Evolutionary conservation across 1,140 invertebrate species (phyloP).

Genomic region (Cherax quadricarinatus): DNA sequence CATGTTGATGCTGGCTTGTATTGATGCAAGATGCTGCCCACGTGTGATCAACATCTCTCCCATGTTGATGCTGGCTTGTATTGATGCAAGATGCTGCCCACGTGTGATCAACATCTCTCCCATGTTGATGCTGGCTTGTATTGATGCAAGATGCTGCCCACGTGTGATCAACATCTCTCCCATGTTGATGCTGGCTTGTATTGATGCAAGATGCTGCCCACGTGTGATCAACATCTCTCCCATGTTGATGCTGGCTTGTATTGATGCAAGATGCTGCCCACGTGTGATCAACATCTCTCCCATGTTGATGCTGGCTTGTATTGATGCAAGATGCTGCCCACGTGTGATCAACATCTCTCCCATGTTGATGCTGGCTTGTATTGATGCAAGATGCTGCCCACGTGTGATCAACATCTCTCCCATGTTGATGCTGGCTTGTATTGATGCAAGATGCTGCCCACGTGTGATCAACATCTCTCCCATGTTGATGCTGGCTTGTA

Average conservation of each 20-base stretch:
- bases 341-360: constrained; percentile 36
- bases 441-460: constrained; percentile 30
- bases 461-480: constrained; percentile 36
- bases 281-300: constrained; percentile 36
- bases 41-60: constrained; percentile 36
- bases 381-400: constrained; percentile 30
- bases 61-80: too few species aligned
- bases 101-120: constrained; percentile 36
- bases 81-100: constrained; percentile 30
- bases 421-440: too few species aligned
- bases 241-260: too few species aligned
- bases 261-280: constrained; percentile 30
- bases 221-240: constrained; percentile 36
- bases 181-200: too few species aligned
- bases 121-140: too few species aligned
- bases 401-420: constrained; percentile 36
- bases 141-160: constrained; percentile 30
- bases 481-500: too few species aligned
- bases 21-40: constrained; percentile 30
- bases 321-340: constrained; percentile 30
- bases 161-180: constrained; percentile 36
- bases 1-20: too few species aligned
- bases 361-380: too few species aligned
- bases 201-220: constrained; percentile 30
- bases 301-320: too few species aligned